Evolutionary conservation across 2,888 invertebrate genomes (phyloP).

Genomic region (Leucania comma): DNA sequence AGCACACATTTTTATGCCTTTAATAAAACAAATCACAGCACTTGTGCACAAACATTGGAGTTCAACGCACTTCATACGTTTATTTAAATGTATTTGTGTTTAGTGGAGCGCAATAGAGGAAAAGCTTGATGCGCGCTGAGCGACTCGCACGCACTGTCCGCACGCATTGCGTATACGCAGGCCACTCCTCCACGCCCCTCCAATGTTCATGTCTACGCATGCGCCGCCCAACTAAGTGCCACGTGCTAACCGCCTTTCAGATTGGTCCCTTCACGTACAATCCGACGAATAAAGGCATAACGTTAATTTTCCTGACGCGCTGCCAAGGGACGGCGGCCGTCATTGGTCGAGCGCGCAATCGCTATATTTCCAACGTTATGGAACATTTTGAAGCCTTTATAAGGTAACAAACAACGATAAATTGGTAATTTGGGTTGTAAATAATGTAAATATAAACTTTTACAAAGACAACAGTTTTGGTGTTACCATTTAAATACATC

Average conservation of each 20-base stretch:
- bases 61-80: slow-evolving; percentile 63
- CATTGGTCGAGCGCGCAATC: slow-evolving; percentile 73
- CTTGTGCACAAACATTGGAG: slow-evolving; percentile 59
- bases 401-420: slow-evolving; percentile 31
- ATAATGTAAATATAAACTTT: slow-evolving; percentile 29
- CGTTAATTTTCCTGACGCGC: slow-evolving; percentile 76
- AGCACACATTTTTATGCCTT: slow-evolving; percentile 72
- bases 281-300: slow-evolving; percentile 80
- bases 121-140: slow-evolving; percentile 70
- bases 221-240: slow-evolving; percentile 71
- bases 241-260: slow-evolving; percentile 78
- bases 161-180: slow-evolving; percentile 87
- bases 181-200: slow-evolving; percentile 79
- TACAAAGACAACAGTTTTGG: slow-evolving; percentile 22
- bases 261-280: slow-evolving; percentile 84
- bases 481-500: slow-evolving; percentile 29
- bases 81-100: slow-evolving; percentile 51
- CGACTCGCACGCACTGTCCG: slow-evolving; percentile 84
- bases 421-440: slow-evolving; percentile 13
- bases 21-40: slow-evolving; percentile 59
- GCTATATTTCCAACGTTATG: slow-evolving; percentile 40
- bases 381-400: slow-evolving; percentile 37
- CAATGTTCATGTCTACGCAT: slow-evolving; percentile 70
- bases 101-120: slow-evolving; percentile 58
- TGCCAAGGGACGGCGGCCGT: slow-evolving; percentile 75